phyloP scores from a whole-genome alignment of 1,140 invertebrate genomes.

The Trinorchestia longiramus region DNA sequence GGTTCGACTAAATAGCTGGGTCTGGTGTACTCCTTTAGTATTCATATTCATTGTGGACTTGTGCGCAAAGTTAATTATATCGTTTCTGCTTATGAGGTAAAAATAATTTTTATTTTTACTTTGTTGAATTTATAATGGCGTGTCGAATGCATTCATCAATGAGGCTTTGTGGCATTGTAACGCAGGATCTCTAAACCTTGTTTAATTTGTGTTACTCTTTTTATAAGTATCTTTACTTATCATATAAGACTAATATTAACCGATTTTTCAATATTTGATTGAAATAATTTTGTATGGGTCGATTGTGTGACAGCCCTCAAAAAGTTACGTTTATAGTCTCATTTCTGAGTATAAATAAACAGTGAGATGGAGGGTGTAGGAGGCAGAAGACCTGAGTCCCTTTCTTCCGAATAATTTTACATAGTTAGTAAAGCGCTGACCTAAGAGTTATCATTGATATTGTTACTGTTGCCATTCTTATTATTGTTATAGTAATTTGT shows the following conservation, averaged over 20 bases:
- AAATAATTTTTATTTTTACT: not conserved
- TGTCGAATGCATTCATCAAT: not conserved
- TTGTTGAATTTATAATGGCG: not conserved
- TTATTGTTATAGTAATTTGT: no score
- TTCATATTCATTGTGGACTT: not conserved
- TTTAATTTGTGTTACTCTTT: not conserved
- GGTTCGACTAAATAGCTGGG: not conserved
- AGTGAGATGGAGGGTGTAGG: not conserved
- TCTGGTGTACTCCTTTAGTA: not conserved
- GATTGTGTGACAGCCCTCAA: not conserved
- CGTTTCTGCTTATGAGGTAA: not conserved
- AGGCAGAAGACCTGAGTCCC: not conserved
- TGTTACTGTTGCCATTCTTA: no score
- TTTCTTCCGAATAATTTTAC: not conserved
- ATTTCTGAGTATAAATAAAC: not conserved
- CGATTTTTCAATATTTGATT: not conserved
- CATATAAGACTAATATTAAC: not conserved
- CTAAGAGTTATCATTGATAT: no score
- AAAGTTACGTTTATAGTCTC: not conserved
- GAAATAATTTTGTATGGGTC: not conserved
- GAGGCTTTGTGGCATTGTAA: not conserved
- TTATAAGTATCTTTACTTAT: not conserved
- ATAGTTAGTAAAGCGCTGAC: not conserved
- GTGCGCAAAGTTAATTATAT: not conserved
- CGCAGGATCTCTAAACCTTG: no score